Evolutionary conservation across 1,140 invertebrate species (phyloP).

Genomic region (Hetaerina americana): DNA sequence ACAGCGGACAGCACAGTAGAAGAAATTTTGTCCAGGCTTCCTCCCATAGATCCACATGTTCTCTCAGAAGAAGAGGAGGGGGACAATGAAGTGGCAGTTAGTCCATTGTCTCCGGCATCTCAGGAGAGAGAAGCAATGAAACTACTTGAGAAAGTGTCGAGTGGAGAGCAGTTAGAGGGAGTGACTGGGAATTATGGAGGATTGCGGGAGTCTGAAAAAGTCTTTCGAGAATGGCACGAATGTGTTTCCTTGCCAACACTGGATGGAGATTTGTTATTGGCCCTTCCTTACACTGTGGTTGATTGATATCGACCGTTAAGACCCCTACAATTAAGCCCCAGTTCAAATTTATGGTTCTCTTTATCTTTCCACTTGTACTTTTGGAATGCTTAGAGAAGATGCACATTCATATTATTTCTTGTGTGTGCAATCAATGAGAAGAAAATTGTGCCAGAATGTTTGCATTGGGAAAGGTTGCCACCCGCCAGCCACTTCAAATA

Average conservation of each 20-base stretch:
- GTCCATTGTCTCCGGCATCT: slow-evolving; percentile 10
- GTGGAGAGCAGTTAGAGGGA: slow-evolving; percentile 25
- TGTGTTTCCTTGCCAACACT: slow-evolving; percentile 51
- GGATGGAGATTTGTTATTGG: slow-evolving; percentile 58
- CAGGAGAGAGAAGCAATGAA: slow-evolving; percentile 21
- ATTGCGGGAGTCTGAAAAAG: slow-evolving; percentile 23
- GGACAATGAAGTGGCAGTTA: slow-evolving; percentile 25
- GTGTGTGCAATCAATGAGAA: no score
- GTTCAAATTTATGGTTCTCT: not conserved
- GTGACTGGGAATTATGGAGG: slow-evolving; percentile 15
- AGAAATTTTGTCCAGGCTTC: slow-evolving; percentile 43
- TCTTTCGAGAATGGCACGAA: slow-evolving; percentile 75
- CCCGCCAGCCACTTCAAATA: not conserved
- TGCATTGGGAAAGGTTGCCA: no score
- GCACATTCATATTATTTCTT: no score
- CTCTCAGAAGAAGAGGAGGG: slow-evolving; percentile 21
- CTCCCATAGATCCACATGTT: slow-evolving; percentile 39
- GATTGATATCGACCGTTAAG: slow-evolving; percentile 41
- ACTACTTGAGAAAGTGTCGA: slow-evolving; percentile 27
- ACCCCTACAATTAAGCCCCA: not conserved
- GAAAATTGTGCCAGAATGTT: no score
- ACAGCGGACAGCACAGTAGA: slow-evolving; percentile 31
- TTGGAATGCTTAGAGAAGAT: not conserved
- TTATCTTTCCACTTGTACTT: not conserved
- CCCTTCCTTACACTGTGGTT: slow-evolving; percentile 86